Evolutionary conservation across 2,113 vertebrate species (phyloP).

Genomic region (Aegithalos caudatus): DNA sequence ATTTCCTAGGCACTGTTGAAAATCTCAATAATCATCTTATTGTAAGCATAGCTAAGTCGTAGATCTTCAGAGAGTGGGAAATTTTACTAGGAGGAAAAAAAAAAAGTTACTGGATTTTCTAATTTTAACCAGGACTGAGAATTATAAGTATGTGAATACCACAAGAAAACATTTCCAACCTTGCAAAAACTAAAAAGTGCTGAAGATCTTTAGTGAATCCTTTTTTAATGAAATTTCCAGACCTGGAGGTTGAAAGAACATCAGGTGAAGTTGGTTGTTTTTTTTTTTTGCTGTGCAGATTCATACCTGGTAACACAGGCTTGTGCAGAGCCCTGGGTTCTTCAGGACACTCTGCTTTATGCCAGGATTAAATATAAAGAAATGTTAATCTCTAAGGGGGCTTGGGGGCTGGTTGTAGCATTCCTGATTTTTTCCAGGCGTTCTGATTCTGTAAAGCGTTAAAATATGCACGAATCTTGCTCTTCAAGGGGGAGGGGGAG

Average conservation of each 20-base stretch:
- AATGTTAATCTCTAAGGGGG: not conserved
- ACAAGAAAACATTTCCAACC: conserved; percentile 44
- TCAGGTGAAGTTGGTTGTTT: conserved; percentile 30
- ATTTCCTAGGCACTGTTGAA: conserved; percentile 16
- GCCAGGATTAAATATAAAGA: conserved; percentile 4
- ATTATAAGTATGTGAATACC: conserved; percentile 34
- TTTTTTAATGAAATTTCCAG: conserved; percentile 64
- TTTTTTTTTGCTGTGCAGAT: not conserved
- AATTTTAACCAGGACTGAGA: conserved; percentile 52
- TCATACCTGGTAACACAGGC: not conserved
- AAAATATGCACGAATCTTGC: not conserved
- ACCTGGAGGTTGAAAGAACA: conserved; percentile 29
- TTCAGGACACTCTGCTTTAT: not conserved
- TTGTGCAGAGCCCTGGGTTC: not conserved
- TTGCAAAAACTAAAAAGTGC: conserved; percentile 5
- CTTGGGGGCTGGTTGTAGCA: not conserved
- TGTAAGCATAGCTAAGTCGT: not conserved
- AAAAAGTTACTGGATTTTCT: conserved; percentile 21
- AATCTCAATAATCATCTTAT: conserved; percentile 7
- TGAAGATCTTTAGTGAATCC: conserved; percentile 25
- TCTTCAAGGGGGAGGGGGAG: not conserved
- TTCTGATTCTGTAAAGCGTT: not conserved
- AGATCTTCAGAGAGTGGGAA: conserved; percentile 40
- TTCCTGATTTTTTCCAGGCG: conserved; percentile 1
- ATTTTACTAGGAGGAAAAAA: not conserved